Evolutionary conservation across 2,888 invertebrate species (phyloP).

Genomic region (Lasius fuliginosus): DNA sequence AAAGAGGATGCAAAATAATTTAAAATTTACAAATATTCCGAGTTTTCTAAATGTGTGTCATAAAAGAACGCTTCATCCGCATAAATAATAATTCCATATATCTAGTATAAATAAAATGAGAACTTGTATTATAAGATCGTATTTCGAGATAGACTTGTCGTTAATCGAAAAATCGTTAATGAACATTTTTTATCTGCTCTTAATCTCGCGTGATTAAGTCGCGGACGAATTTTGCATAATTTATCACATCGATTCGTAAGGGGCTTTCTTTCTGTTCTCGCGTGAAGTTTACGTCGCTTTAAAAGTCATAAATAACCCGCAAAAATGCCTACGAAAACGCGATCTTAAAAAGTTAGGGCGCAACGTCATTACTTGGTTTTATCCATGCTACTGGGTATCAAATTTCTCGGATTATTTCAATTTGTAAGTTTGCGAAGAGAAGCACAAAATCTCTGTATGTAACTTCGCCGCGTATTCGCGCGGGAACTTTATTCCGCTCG

Average conservation of each 20-base stretch:
- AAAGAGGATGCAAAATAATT: neutral
- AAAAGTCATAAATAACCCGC: neutral
- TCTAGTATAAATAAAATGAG: neutral
- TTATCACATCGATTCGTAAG: conserved; percentile 21
- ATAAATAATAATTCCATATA: neutral
- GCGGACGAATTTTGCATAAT: conserved; percentile 18
- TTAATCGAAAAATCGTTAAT: conserved; percentile 38
- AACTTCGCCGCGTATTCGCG: conserved; percentile 21
- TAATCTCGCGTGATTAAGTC: conserved; percentile 45
- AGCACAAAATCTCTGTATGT: conserved; percentile 27
- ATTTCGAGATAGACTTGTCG: neutral
- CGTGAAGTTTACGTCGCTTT: neutral
- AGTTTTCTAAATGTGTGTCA: conserved; percentile 15
- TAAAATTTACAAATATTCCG: neutral
- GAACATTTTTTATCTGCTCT: conserved; percentile 21
- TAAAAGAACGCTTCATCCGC: neutral
- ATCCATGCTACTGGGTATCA: conserved; percentile 12
- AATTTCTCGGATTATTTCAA: conserved; percentile 49
- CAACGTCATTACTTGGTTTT: conserved; percentile 15
- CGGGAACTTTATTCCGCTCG: conserved; percentile 41
- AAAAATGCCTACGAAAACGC: neutral
- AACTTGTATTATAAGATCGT: conserved; percentile 1
- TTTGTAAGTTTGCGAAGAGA: conserved; percentile 46
- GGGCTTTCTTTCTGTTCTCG: neutral
- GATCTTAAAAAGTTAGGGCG: conserved; percentile 29